Percentiles rank a stretch among this genome's conserved stretches.
Evolutionary conservation across 2,888 invertebrate genomes (phyloP).

Genomic region (Harpagoxenus sublaevis): DNA sequence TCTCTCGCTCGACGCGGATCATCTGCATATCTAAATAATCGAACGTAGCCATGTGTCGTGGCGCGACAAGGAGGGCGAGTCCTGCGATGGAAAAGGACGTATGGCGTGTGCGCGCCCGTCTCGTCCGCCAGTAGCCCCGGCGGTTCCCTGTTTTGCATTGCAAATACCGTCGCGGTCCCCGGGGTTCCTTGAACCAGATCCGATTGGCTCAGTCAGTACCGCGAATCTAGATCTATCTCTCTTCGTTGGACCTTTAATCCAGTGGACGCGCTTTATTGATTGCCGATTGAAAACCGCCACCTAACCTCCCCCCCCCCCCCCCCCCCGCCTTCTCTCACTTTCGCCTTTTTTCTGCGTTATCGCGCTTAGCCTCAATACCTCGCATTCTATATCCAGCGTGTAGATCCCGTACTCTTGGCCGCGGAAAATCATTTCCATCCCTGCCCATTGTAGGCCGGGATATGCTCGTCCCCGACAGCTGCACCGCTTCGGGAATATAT

Average conservation of each 20-base stretch:
- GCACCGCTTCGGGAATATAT: conserved; percentile 73
- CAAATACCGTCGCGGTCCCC: conserved; percentile 81
- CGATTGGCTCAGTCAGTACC: conserved; percentile 85
- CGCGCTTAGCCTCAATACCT: conserved; percentile 8
- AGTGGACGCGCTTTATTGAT: conserved; percentile 84
- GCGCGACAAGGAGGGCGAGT: conserved; percentile 74
- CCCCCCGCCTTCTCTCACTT: conserved; percentile 47
- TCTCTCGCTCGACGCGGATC: conserved; percentile 76
- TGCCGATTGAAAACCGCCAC: conserved; percentile 83
- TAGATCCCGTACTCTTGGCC: conserved; percentile 47
- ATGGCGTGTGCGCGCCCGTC: conserved; percentile 78
- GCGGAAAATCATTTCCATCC: conserved; percentile 71
- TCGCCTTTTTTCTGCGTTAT: conserved; percentile 47
- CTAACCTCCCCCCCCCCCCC: conserved; percentile 61
- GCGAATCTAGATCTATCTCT: conserved; percentile 86
- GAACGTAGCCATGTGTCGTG: conserved; percentile 84
- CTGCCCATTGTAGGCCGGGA: conserved; percentile 55
- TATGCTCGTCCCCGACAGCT: conserved; percentile 52
- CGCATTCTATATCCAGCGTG: conserved; percentile 25
- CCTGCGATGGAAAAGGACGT: conserved; percentile 77
- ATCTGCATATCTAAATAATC: conserved; percentile 87
- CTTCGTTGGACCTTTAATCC: conserved; percentile 83
- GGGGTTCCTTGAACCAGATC: conserved; percentile 86
- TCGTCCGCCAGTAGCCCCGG: conserved; percentile 73
- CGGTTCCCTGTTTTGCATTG: conserved; percentile 84